phyloP scores from a whole-genome alignment of 2,113 vertebrate species.

The Ophiodon elongatus region DNA sequence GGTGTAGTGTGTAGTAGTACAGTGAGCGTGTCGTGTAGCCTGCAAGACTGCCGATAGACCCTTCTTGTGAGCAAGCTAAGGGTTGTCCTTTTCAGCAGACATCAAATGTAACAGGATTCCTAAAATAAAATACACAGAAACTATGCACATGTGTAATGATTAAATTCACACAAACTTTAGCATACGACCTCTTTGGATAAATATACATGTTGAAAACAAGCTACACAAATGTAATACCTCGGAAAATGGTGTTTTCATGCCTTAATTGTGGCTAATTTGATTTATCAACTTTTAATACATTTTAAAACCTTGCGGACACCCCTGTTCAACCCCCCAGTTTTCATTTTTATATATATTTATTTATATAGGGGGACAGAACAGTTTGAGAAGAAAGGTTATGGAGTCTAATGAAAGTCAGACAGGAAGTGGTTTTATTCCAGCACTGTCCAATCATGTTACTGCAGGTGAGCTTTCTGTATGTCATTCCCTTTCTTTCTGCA shows the following conservation, averaged over 20 bases:
- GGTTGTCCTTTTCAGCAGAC: too few relatives aligned
- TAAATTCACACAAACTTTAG: not conserved
- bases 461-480: slow-evolving; percentile 52
- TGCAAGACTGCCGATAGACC: too few relatives aligned
- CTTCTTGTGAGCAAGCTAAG: too few relatives aligned
- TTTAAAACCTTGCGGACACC: not conserved
- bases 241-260: not conserved
- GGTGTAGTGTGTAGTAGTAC: too few relatives aligned
- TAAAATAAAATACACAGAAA: too few relatives aligned
- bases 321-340: not conserved
- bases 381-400: slow-evolving; percentile 9
- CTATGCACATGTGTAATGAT: not conserved
- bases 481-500: slow-evolving; percentile 50
- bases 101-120: too few relatives aligned
- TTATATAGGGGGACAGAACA: not conserved
- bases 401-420: slow-evolving; percentile 74
- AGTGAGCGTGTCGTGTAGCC: too few relatives aligned
- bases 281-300: not conserved
- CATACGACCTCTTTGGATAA: too few relatives aligned
- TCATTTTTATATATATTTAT: not conserved
- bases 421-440: slow-evolving; percentile 80
- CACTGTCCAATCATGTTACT: slow-evolving; percentile 68
- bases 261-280: not conserved
- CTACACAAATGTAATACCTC: not conserved
- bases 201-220: not conserved